A percentile compares a stretch with the other conserved stretches of the same genome.
phyloP scores from a whole-genome alignment of 30 jellyfish, hydroid and myxozoan genomes.

The Clytia hemisphaerica region DNA sequence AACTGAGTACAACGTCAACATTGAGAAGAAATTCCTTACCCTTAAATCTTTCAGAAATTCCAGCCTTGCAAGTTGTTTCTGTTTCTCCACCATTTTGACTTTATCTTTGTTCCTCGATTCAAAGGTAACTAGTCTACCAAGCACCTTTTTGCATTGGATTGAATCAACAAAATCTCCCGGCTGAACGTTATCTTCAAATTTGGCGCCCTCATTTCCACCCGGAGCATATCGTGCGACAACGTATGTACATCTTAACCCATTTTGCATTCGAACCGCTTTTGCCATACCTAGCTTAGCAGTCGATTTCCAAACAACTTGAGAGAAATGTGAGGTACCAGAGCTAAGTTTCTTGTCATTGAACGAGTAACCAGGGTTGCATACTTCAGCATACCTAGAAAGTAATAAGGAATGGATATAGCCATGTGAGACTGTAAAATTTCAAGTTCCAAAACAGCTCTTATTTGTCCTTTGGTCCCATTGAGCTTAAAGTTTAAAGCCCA shows the following conservation, averaged over 20 bases:
- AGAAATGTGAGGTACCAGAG: slow-evolving; percentile 84
- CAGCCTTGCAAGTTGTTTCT: slow-evolving; percentile 21
- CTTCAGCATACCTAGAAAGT: slow-evolving; percentile 77
- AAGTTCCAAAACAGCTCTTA: no score
- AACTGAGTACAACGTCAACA: no score
- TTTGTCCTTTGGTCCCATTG: no score
- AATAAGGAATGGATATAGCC: no score
- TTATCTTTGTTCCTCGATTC: slow-evolving; percentile 72
- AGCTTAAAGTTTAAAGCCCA: no score
- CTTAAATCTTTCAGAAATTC: slow-evolving; percentile 17
- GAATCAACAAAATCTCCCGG: slow-evolving; percentile 64
- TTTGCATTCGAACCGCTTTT: slow-evolving; percentile 89
- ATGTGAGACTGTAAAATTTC: no score
- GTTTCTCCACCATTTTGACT: slow-evolving; percentile 49
- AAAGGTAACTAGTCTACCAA: slow-evolving; percentile 52
- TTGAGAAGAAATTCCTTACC: no score
- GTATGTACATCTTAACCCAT: slow-evolving; percentile 84
- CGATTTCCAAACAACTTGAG: slow-evolving; percentile 88
- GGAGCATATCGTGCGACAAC: slow-evolving; percentile 94
- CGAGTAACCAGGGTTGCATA: slow-evolving; percentile 72
- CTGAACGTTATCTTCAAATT: slow-evolving; percentile 52
- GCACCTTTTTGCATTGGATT: slow-evolving; percentile 52
- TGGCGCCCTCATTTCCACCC: slow-evolving; percentile 71
- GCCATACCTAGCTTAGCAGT: slow-evolving; percentile 89
- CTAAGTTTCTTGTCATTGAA: slow-evolving; percentile 46